Evolutionary conservation across 2,888 invertebrate genomes (phyloP).

Genomic region (Scelioninae gen. 1): DNA sequence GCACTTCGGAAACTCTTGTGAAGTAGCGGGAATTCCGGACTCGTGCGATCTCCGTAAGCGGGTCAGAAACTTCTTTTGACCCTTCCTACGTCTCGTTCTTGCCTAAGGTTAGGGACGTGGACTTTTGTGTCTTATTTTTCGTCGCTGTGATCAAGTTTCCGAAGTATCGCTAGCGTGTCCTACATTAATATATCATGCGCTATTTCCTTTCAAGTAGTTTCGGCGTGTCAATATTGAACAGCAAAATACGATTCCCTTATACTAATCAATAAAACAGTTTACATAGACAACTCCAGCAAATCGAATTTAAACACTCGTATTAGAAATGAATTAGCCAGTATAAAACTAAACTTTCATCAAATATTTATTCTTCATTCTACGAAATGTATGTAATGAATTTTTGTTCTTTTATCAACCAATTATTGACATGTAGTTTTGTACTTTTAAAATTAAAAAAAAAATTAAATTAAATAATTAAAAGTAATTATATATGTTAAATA

Average conservation of each 20-base stretch:
- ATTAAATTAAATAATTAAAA: no score
- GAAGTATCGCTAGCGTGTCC: slow-evolving; percentile 22
- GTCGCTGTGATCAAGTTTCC: slow-evolving; percentile 57
- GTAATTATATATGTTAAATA: no score
- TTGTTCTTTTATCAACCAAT: no score
- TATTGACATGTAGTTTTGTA: no score
- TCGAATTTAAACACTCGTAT: no score
- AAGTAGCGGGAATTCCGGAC: slow-evolving; percentile 81
- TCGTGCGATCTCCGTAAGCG: slow-evolving; percentile 80
- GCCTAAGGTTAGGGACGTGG: slow-evolving; percentile 81
- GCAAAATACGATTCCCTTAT: not conserved
- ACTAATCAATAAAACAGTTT: not conserved
- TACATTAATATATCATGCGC: slow-evolving; percentile 14
- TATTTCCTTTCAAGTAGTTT: slow-evolving; percentile 1
- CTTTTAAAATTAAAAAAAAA: no score
- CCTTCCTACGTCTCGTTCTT: slow-evolving; percentile 77
- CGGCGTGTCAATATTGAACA: not conserved
- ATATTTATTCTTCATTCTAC: no score
- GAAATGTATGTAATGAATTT: no score
- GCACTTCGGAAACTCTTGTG: slow-evolving; percentile 81
- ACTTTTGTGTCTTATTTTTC: slow-evolving; percentile 75
- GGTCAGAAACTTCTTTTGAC: slow-evolving; percentile 84
- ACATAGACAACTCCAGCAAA: no score
- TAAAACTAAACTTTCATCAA: no score
- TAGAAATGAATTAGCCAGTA: no score